Evolutionary conservation across 2,113 vertebrate species (phyloP).

Genomic region (Neomonachus schauinslandi): DNA sequence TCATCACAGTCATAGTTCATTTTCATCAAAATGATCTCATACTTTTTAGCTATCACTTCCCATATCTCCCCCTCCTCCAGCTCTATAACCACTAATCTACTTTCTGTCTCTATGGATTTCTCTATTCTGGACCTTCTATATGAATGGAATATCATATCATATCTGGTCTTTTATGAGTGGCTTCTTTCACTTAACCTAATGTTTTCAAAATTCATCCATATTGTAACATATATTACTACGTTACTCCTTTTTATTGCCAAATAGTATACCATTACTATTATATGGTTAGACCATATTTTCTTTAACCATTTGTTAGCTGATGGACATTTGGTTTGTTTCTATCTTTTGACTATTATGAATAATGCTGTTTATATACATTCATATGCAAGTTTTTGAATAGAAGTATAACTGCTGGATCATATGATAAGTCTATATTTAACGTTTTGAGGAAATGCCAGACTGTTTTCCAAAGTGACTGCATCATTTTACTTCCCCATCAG

Average conservation of each 20-base stretch:
- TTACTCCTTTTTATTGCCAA: not conserved
- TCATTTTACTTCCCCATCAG: not conserved
- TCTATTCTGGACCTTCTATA: not conserved
- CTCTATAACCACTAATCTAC: not conserved
- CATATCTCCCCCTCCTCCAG: not conserved
- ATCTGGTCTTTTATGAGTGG: not conserved
- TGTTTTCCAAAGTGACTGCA: not conserved
- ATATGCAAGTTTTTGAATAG: not conserved
- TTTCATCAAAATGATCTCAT: not conserved
- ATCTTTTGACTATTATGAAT: not conserved
- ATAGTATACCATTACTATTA: not conserved
- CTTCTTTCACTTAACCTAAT: not conserved
- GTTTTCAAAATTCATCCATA: not conserved
- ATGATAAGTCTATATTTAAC: not conserved
- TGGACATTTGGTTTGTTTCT: not conserved
- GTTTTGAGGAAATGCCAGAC: not conserved
- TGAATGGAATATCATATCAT: not conserved
- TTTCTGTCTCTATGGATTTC: not conserved
- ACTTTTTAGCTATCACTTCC: not conserved
- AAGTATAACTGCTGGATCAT: not conserved
- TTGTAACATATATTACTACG: not conserved
- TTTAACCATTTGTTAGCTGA: not conserved
- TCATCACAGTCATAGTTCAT: not conserved
- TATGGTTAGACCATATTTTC: not conserved
- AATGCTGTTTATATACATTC: not conserved